Base-by-base conservation (phyloP, 1,140 invertebrate species). In the Drosophila willistoni region DNA sequence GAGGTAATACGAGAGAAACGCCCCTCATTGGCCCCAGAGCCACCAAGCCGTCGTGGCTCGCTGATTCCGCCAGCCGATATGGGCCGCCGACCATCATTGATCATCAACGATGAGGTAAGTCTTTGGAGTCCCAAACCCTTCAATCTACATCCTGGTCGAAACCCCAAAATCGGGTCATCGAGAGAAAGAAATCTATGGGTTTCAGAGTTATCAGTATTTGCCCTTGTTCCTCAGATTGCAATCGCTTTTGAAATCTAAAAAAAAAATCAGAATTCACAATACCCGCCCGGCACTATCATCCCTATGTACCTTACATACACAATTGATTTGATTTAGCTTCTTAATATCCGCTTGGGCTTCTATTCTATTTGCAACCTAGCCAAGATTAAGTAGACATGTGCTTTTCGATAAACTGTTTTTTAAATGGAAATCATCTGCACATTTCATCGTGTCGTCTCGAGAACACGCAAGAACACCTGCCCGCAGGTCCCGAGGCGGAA, bases 81-180 rank as follows among this genome's bases (percentile, higher is more conserved):
- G 92, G 96, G 95, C 78, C 94, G 97, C 81, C 94, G 97, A 79
- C 96, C 97, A 70, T 97, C 96, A 82, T 94, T 98, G 73, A 96
- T 98, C 83, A 97, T 98, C 92, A 97, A 96, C 92, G 97, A 98
- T 93, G 97, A 98, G 96, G 97, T 98, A 95, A 93, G 14, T 59
- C 36, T 12, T 5, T 36, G 29, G 33, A 36, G 33, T 59, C 9
- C 14, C 10, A 17, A 2, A 14, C 10, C 19, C 9, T 3, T 12
- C 12, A 1, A 10, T 51, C 42, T 2, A 17, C 0, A 17, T 47
- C 17, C 44, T 47, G 7, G 44, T 51, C 44, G 9, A 19, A 19
- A 7, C 17, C 17, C 19, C 17, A 22, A 19, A 51, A 9, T n/a
- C 7, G 44, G 44, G 44, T 1, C 9, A 51, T 12, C 44, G 9